Percentiles rank a stretch among this genome's conserved stretches.
phyloP scores from a whole-genome alignment of 2,888 invertebrate genomes.

The Allygus modestus region DNA sequence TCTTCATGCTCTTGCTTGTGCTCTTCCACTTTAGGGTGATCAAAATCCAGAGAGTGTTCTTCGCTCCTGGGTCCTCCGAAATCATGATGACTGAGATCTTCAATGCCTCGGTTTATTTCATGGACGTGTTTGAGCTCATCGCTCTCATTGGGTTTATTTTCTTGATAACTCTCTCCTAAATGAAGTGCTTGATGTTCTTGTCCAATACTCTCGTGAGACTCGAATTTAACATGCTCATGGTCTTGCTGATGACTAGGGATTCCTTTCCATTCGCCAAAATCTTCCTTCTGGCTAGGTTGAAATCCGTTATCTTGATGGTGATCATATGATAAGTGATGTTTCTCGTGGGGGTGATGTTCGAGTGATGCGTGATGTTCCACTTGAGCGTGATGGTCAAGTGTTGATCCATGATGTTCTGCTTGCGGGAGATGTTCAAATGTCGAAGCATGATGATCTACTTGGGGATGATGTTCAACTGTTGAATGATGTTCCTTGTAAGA shows the following conservation, averaged over 20 bases:
- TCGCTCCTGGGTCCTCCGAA: neutral
- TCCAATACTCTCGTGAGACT: neutral
- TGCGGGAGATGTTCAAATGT: neutral
- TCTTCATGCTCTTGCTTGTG: neutral
- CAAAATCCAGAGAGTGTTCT: neutral
- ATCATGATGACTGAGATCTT: slow-evolving; percentile 10
- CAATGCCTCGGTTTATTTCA: slow-evolving; percentile 20
- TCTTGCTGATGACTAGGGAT: slow-evolving; percentile 14
- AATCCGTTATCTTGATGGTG: neutral
- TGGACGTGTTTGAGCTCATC: neutral
- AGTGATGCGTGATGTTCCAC: neutral
- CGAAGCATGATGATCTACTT: neutral
- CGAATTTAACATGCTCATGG: neutral
- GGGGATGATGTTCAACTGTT: neutral
- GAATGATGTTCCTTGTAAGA: neutral
- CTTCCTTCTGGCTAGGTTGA: slow-evolving; percentile 34
- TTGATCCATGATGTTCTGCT: neutral
- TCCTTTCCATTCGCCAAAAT: slow-evolving; percentile 31
- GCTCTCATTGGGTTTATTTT: neutral
- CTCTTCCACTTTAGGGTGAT: slow-evolving; percentile 24
- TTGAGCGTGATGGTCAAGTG: neutral
- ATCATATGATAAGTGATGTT: neutral
- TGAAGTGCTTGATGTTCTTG: neutral
- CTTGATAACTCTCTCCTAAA: slow-evolving; percentile 16
- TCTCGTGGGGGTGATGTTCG: neutral